phyloP scores from a whole-genome alignment of 2,113 vertebrate species.

The Oreochromis niloticus region DNA sequence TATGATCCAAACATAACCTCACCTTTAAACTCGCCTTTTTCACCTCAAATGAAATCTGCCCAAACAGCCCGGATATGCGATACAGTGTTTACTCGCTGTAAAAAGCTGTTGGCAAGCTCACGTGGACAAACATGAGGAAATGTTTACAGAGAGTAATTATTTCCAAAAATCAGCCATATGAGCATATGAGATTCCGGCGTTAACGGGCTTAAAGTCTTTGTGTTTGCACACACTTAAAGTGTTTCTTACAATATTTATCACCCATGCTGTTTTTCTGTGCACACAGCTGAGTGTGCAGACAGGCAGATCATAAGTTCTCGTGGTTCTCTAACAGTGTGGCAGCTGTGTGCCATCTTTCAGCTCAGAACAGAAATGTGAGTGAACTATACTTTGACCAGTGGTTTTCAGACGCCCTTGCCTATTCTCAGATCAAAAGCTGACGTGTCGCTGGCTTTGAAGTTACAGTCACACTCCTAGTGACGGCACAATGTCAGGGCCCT shows the following conservation, averaged over 20 bases:
- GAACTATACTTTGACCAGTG: slow-evolving; percentile 18
- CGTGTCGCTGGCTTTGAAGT: slow-evolving; percentile 48
- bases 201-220: background rate
- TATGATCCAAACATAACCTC: background rate
- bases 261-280: background rate
- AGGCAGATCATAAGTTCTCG: background rate
- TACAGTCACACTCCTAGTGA: slow-evolving; percentile 38
- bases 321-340: background rate
- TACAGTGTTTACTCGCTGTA: slow-evolving; percentile 28
- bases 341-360: background rate
- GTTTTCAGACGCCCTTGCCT: slow-evolving; percentile 41
- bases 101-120: background rate
- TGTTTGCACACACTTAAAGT: slow-evolving; percentile 7
- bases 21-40: background rate
- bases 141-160: slow-evolving; percentile 38
- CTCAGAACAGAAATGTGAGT: slow-evolving; percentile 1
- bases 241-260: slow-evolving; percentile 18
- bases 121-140: slow-evolving; percentile 17
- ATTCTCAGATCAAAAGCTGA: slow-evolving; percentile 56
- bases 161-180: slow-evolving; percentile 8
- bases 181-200: slow-evolving; percentile 8
- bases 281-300: background rate
- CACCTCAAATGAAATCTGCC: background rate
- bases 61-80: background rate
- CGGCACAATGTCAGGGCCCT: slow-evolving; percentile 17